A percentile compares a stretch with the other conserved stretches of the same genome.
Evolutionary conservation across 2,797 vertebrate genomes (phyloP).

Genomic region (Lagocephalus sceleratus): DNA sequence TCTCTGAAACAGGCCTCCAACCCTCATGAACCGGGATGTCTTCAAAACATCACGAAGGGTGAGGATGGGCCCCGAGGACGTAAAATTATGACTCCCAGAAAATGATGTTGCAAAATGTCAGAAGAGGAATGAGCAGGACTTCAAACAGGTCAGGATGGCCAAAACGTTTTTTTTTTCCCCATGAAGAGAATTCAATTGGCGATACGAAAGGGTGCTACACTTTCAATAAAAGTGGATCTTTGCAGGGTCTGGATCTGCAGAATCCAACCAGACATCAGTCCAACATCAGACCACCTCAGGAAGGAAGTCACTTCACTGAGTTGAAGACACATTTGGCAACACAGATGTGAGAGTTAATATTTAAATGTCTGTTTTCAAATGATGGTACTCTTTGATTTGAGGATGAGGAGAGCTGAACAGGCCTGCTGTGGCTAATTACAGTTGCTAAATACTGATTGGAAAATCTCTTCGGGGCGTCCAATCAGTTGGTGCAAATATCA

Average conservation of each 20-base stretch:
- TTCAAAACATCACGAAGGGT: too few relatives aligned
- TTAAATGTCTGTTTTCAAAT: neutral
- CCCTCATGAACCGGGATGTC: too few relatives aligned
- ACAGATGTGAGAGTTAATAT: neutral
- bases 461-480: neutral
- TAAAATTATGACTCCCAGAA: too few relatives aligned
- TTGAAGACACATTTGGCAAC: neutral
- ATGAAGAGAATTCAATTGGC: neutral
- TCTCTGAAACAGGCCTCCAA: too few relatives aligned
- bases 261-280: neutral
- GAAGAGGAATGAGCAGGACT: too few relatives aligned
- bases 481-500: conserved; percentile 2
- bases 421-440: neutral
- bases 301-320: neutral
- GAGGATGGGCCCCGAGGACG: too few relatives aligned
- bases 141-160: too few relatives aligned
- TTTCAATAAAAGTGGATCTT: neutral
- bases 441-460: conserved; percentile 6
- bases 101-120: too few relatives aligned
- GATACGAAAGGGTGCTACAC: neutral
- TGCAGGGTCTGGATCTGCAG: neutral
- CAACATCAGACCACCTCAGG: neutral
- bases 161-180: too few relatives aligned
- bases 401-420: neutral
- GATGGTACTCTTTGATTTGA: neutral